Evolutionary conservation across 2,797 vertebrate genomes (phyloP), one percentile per base, ranked within the genome.

Genomic region (Synaphobranchus kaupii): DNA sequence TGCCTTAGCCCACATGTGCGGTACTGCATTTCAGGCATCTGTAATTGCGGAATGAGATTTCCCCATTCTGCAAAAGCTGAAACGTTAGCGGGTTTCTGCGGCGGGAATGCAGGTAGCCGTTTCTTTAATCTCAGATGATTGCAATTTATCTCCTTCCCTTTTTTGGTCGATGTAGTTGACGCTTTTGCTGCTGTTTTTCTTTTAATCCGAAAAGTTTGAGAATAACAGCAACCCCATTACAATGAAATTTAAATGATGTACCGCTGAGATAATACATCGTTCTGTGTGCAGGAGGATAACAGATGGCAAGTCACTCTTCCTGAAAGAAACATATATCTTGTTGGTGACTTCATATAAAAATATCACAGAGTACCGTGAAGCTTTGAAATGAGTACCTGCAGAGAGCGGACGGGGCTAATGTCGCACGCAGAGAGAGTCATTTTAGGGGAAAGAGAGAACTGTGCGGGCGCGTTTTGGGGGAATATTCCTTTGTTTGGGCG

Each of bases 311-410:
- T 85, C 44, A 39, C 83, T 80, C 6, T 78, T 85, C 39, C 54
- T 44, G 54, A 25, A 84, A 22, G 87, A 56, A 85, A 88, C 87
- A 88, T 56, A 88, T 80, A 84, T 56, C 83, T 85, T 80, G 73
- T 50, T 34, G n/a, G 83, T 44, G 73, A 60, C 54, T 44, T 88
- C 80, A 81, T 84, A 48, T 60, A 34, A 82, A 34, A 66, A 66
- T 56, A 85, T 50, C 47, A 71, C n/a, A 84, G 68, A 22, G 83
- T 54, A 85, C 31, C 12, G 83, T 25, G 60, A 80, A 78, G 83
- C 83, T 88, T 85, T 81, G 73, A 80, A 87, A 88, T 76, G n/a
- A 63, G 48, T 84, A 84, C n/a, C 52, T 84, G 83, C n/a, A 28
- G 68, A 31, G 68, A 31, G 68, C 39, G 83, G 48, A 6, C 13